Base-by-base conservation (phyloP, 2,888 invertebrate genomes). In the Melieria picta region DNA sequence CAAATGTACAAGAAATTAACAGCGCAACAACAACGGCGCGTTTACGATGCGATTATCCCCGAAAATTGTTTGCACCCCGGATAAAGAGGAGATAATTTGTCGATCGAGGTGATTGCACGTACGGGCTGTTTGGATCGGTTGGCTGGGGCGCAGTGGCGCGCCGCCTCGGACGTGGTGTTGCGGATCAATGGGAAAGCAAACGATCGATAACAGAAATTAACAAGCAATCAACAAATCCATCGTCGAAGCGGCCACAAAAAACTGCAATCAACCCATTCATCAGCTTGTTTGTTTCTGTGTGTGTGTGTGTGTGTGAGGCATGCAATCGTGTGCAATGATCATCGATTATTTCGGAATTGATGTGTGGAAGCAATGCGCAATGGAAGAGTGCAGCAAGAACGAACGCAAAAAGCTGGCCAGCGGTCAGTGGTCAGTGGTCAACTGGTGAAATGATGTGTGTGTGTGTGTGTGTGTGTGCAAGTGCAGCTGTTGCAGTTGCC, bases 121-220 rank as follows among this genome's bases (percentile, higher is more conserved):
- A 30, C 30, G 30, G 11, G 50, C 50, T 50, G 50, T 10, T 10
- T 50, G 50, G 11, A 10, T 11, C 30, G 30, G 30, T 30, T 30
- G 30, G 30, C 30, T 30, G 30, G 30, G 30, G 30, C 30, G 30
- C 30, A 30, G 30, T 30, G 30, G 30, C 30, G 30, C 30, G 2
- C 30, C 30, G 30, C 30, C 30, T 30, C 30, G 30, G 30, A 30
- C 3, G 30, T 30, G 30, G 62, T 43, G 47, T 62, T 46, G 56
- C 47, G 57, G 30, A 58, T 69, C 52, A 68, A 69, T 67, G 57
- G 43, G 30, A 60, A 66, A 45, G 42, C 55, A 64, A 67, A 62
- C 74, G 79, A 81, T 83, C 80, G 81, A 81, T 82, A 81, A 83
- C 81, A 74, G 79, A 83, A 83, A 83, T 81, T 81, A 81, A 81